Conservation (phyloP, 2,113 vertebrate genomes). For the Mastomys coucha region DNA sequence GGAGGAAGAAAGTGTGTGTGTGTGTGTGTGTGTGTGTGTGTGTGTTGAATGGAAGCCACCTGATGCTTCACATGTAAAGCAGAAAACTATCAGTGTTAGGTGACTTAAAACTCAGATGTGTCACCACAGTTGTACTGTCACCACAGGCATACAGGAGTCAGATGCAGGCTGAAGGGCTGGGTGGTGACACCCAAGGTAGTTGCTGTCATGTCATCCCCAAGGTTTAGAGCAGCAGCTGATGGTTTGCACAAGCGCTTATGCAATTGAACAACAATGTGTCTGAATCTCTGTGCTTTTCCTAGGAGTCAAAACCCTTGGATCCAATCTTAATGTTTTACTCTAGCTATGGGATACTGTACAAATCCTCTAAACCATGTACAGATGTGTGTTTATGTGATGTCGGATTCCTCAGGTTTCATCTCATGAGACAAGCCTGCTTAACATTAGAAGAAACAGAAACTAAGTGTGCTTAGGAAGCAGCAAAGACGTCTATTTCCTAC, state of each 20-base stretch:
- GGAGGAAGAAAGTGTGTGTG: no score
- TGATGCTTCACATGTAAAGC: no score
- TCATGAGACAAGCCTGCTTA: background rate
- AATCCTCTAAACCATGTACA: background rate
- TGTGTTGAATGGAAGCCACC: no score
- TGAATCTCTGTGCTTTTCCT: background rate
- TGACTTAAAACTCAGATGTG: no score
- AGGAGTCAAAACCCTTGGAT: background rate
- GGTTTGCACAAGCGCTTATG: background rate
- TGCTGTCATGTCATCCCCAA: background rate
- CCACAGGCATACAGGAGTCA: no score
- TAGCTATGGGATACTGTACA: background rate
- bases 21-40: no score
- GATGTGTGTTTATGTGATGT: background rate
- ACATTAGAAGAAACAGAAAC: background rate
- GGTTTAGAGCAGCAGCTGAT: background rate
- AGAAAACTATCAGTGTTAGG: no score
- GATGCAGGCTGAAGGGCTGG: no score
- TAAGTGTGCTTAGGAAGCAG: background rate
- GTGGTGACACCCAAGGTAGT: no score
- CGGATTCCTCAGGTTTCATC: background rate
- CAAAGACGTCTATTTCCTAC: background rate
- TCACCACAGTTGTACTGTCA: no score
- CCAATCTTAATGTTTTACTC: background rate
- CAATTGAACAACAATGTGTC: background rate